Conservation (phyloP, 2,888 invertebrate species). For the Scotopteryx bipunctaria region DNA sequence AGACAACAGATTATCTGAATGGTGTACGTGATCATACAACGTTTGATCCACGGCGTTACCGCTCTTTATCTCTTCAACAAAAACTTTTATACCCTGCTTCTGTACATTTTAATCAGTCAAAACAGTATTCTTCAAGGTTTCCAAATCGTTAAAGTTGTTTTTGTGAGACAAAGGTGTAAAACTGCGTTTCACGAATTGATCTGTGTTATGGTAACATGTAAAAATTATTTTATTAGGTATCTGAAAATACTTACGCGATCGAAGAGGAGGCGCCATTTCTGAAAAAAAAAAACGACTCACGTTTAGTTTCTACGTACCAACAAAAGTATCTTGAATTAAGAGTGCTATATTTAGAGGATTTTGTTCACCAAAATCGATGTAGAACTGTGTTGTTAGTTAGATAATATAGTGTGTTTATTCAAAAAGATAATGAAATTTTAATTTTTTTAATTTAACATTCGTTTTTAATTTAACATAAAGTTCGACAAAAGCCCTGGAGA, state of each 20-base stretch:
- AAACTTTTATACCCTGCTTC: slow-evolving; percentile 70
- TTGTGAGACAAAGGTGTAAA: slow-evolving; percentile 56
- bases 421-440: no score
- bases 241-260: slow-evolving; percentile 86
- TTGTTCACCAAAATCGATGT: no score
- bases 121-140: slow-evolving; percentile 70
- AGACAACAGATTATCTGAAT: slow-evolving; percentile 65
- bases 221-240: not conserved
- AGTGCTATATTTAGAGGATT: no score
- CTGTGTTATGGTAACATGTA: slow-evolving; percentile 7
- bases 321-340: no score
- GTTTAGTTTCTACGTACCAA: no score
- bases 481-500: no score
- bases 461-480: no score
- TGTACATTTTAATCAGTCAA: slow-evolving; percentile 79
- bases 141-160: slow-evolving; percentile 66
- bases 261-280: slow-evolving; percentile 95
- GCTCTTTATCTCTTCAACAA: slow-evolving; percentile 70
- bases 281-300: no score
- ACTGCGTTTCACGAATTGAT: slow-evolving; percentile 43
- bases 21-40: slow-evolving; percentile 56
- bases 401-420: no score
- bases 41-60: slow-evolving; percentile 72
- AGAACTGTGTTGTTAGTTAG: no score
- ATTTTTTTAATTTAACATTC: no score